A percentile compares a stretch with the other conserved stretches of the same genome.
phyloP scores from a whole-genome alignment of 2,888 invertebrate genomes.

The Eupithecia insigniata region DNA sequence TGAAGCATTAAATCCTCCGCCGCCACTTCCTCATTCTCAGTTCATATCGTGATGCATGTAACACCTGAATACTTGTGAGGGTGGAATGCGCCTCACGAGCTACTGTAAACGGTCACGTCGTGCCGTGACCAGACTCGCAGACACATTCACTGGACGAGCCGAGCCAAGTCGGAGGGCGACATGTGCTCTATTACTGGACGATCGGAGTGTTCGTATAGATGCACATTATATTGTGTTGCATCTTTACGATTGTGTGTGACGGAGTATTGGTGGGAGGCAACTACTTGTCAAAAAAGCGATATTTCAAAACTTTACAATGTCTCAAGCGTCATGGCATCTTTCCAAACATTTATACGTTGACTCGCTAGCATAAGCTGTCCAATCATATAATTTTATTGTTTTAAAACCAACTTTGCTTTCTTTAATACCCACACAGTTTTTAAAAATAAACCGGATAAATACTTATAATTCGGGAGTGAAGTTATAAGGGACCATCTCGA shows the following conservation, averaged over 20 bases:
- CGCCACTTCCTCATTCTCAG: neutral
- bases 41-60: neutral
- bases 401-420: neutral
- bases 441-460: no score
- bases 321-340: neutral
- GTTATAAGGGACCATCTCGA: no score
- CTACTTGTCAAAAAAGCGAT: neutral
- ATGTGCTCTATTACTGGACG: neutral
- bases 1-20: neutral
- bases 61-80: conserved; percentile 1
- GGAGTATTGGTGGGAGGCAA: neutral
- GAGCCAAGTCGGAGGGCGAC: neutral
- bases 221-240: neutral
- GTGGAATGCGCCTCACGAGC: conserved; percentile 36
- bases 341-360: neutral
- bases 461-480: no score
- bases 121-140: conserved; percentile 26
- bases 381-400: neutral
- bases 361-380: neutral
- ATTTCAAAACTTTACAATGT: neutral
- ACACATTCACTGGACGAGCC: neutral
- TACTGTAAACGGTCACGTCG: conserved; percentile 55
- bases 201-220: neutral
- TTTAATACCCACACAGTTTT: no score
- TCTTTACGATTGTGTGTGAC: neutral